A percentile compares a stretch with the other conserved stretches of the same genome.
These are phyloP conservation scores for Hartigia nigra DNA, from an alignment of 2,888 invertebrate species.

Conservation along the genomic window DNA sequence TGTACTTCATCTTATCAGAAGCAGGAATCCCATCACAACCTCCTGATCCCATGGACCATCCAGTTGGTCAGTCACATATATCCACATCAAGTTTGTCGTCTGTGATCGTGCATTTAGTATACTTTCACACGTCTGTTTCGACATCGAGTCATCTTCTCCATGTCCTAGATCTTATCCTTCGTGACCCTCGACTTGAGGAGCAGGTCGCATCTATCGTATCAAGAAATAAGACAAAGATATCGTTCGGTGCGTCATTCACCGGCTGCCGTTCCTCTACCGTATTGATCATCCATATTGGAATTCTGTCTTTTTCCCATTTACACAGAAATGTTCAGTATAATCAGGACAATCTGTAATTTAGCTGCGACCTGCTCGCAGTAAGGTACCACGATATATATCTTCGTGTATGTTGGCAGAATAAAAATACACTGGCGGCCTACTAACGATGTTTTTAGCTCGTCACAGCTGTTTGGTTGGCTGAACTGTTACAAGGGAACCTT, in stretches of 20 bases:
- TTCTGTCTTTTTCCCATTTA: too few relatives aligned
- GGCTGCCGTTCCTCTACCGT: too few relatives aligned
- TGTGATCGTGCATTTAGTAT: too few relatives aligned
- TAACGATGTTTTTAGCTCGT: constrained; percentile 65
- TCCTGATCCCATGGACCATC: too few relatives aligned
- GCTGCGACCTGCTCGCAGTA: constrained; percentile 18
- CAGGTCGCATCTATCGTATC: background rate
- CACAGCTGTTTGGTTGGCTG: constrained; percentile 66
- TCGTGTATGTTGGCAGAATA: constrained; percentile 37
- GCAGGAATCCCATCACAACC: too few relatives aligned
- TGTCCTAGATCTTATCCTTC: background rate
- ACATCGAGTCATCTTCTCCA: background rate
- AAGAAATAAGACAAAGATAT: background rate
- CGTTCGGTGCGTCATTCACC: background rate
- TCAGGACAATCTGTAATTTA: too few relatives aligned
- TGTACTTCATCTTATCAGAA: too few relatives aligned
- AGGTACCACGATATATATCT: constrained; percentile 14
- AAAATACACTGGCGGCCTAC: constrained; percentile 55
- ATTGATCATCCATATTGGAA: too few relatives aligned
- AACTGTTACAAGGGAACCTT: constrained; percentile 67
- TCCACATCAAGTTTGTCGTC: too few relatives aligned
- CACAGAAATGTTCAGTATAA: too few relatives aligned
- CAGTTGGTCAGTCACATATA: too few relatives aligned
- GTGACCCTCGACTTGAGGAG: background rate
- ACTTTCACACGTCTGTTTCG: background rate